Percentiles rank a stretch among this genome's conserved stretches.
These are phyloP conservation scores for Hypselothyrea guttata DNA, from an alignment of 2,888 invertebrate genomes.

Conservation along the genomic window DNA sequence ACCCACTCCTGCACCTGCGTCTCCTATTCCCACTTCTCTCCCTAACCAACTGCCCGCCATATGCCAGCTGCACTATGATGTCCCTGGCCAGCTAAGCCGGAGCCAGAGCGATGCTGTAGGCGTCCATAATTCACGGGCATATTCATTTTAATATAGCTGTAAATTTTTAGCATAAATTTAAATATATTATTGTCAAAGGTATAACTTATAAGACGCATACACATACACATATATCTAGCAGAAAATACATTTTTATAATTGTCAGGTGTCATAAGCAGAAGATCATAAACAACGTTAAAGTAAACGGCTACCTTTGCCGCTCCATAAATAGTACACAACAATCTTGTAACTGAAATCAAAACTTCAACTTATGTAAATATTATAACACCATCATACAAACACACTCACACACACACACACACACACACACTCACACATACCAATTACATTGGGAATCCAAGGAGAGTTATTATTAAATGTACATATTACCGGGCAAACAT, in stretches of 20 bases:
- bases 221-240: background rate
- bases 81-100: conserved; percentile 2
- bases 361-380: conserved; percentile 46
- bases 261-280: conserved; percentile 15
- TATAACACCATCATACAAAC: conserved; percentile 15
- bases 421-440: conserved; percentile 16
- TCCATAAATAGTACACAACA: conserved; percentile 47
- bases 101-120: conserved; percentile 10
- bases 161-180: conserved; percentile 78
- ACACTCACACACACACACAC: conserved; percentile 1
- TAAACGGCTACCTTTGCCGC: conserved; percentile 22
- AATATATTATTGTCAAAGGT: conserved; percentile 65
- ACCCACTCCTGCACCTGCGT: background rate
- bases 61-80: conserved; percentile 31
- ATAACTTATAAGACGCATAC: conserved; percentile 18
- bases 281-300: background rate
- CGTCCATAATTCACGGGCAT: conserved; percentile 67
- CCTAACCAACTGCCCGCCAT: background rate
- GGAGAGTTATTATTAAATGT: conserved; percentile 39
- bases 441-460: conserved; percentile 15
- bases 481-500: conserved; percentile 68
- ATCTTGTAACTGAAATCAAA: conserved; percentile 71
- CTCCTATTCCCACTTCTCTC: background rate
- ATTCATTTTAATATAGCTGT: conserved; percentile 71
- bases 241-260: conserved; percentile 12